Evolutionary conservation across 2,113 vertebrate species (phyloP), one percentile per base, ranked within the genome.

Genomic region (Ailurus styani): DNA sequence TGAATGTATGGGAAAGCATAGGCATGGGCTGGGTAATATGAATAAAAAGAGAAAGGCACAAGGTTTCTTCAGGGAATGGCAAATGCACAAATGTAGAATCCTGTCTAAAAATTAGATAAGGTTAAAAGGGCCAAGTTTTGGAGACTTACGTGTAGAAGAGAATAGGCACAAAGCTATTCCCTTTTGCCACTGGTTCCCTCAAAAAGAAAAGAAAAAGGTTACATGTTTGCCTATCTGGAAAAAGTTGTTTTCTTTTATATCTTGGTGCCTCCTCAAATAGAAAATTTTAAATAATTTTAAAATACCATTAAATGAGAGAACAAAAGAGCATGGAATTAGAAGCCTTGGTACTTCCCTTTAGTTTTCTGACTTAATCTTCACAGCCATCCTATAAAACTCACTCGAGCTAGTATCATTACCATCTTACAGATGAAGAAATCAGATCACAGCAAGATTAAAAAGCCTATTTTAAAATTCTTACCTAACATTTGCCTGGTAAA

Each of bases 391-490:
- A 52, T 55, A 75, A 57, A 81, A 81, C 68, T 72, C 20, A 72
- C 20, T 72, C 40, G 72, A n/a, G 14, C 78, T 72, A 85, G 11
- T 62, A 87, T 64, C 57, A 83, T 87, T 83, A 40, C 68, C 40
- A 9, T 91, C 81, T 83, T 72, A 91, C 37, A 91, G 50, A 83
- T 91, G 68, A 77, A 55, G 23, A 91, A 77, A 37, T 82, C 90
- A 90, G 47, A 82, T 91, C 18, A 40, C 11, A 78, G 52, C 42
- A 94, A 60, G 25, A 91, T 84, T 72, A 14, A 78, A 87, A 91
- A 54, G 15, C 45, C 87, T 79, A 21, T 66, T 91, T 93, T 82
- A 84, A 93, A 89, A 84, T 89, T 81, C 47, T 86, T 95, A 89
- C 14, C 23, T 91, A 83, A 81, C 23, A 12, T 70, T 91, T 88